Percentiles rank a stretch among this genome's conserved stretches.
phyloP scores from a whole-genome alignment of 2,888 invertebrate genomes.

The Diaprepes abbreviatus region DNA sequence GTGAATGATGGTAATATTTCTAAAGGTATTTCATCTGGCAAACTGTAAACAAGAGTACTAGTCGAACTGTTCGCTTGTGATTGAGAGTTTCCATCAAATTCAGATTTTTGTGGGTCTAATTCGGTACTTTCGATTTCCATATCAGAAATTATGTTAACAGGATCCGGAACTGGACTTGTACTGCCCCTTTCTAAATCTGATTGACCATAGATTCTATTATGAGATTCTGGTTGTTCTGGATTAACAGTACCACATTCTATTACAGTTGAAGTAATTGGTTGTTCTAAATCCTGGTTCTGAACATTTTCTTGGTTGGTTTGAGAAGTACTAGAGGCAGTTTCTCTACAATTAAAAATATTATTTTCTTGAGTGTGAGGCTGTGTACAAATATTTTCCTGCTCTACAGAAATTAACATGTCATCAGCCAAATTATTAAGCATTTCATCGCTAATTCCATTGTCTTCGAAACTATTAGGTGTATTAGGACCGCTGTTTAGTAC shows the following conservation, averaged over 20 bases:
- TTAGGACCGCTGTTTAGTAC: neutral
- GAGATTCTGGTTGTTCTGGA: too few relatives aligned
- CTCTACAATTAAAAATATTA: neutral
- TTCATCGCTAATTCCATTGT: conserved; percentile 42
- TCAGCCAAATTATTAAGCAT: conserved; percentile 39
- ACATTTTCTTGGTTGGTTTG: neutral
- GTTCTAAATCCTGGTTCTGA: neutral
- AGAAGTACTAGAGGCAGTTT: neutral
- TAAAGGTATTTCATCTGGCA: neutral
- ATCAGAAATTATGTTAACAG: neutral
- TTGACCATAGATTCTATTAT: neutral
- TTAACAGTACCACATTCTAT: too few relatives aligned
- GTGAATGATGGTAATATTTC: neutral
- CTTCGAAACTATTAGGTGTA: conserved; percentile 36
- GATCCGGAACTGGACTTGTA: neutral
- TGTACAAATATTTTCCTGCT: neutral
- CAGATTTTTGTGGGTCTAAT: neutral
- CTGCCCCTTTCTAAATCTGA: neutral
- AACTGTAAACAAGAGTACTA: neutral
- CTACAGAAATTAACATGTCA: conserved; percentile 18
- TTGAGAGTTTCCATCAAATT: neutral
- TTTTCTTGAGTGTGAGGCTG: neutral
- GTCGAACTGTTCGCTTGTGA: neutral
- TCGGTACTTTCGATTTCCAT: neutral
- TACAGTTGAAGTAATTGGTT: neutral